Evolutionary conservation across 2,113 vertebrate species (phyloP), one percentile per base, ranked within the genome.

Genomic region (Hyaena hyaena): DNA sequence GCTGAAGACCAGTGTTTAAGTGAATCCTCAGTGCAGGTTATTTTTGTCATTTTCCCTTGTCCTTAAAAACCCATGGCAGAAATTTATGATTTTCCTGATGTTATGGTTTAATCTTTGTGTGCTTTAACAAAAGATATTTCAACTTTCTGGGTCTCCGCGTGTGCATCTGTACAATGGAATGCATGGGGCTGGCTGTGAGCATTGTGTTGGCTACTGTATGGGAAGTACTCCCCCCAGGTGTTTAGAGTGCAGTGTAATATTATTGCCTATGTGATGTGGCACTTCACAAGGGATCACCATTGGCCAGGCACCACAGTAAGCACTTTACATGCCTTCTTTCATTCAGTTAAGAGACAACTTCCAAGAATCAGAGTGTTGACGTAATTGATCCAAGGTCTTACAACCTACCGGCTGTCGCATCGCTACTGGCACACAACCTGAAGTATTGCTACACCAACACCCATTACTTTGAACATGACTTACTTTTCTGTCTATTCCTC

Each of bases 21-120:
- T 7, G 85, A 71, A 65, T 65, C 53, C n/a, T 81, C 81, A 80
- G 4, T 0, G 2, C 0, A 0, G 48, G 9, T 66, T 73, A 85
- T 65, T 94, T 48, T 63, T 71, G 21, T 92, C 71, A 45, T 86
- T 90, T 24, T 23, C 43, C 65, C 65, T 86, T 45, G 48, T 50
- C 50, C 14, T 81, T 80, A 79, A 43, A 80, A 14, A 45, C 17
- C n/a, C 24, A 53, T 35, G 35, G 66, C 65, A 90, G 53, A 86
- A 63, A 17, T 61, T 45, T 15, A 31, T 55, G 45, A 33, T 82
- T 88, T 58, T 83, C 76, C 35, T 83, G 77, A 58, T 6, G 11
- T 58, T n/a, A 68, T 10, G 12, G 23, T 85, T 73, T 53, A 63
- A 4, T 79, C 73, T 33, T 45, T 23, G 6, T 45, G 16, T 84